Conservation (phyloP, 2,888 invertebrate genomes). For the Torymus texanus region DNA sequence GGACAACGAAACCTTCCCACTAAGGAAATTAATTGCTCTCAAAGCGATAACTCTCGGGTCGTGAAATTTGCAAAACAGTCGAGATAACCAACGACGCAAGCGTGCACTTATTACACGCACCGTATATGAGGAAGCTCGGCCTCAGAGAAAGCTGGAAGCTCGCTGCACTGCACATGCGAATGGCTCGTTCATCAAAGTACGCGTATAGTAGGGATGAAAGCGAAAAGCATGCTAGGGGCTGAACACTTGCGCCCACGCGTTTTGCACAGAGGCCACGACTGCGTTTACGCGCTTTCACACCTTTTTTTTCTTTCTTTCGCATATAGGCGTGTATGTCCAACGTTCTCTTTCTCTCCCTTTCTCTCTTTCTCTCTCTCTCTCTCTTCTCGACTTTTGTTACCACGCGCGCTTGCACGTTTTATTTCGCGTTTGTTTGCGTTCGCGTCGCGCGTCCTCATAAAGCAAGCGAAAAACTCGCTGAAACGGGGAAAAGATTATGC, state of each 20-base stretch:
- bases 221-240: not conserved
- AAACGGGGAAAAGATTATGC: slow-evolving; percentile 55
- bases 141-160: slow-evolving; percentile 49
- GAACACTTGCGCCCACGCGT: not conserved
- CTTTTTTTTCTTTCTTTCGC: slow-evolving; percentile 8
- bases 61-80: slow-evolving; percentile 71
- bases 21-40: slow-evolving; percentile 64
- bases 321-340: not conserved
- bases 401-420: not conserved
- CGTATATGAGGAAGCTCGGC: too few species aligned
- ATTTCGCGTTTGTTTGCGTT: slow-evolving; percentile 35
- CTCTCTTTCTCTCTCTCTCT: too few species aligned
- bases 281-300: slow-evolving; percentile 1
- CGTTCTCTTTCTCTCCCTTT: too few species aligned
- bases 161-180: slow-evolving; percentile 68
- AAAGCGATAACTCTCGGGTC: slow-evolving; percentile 64
- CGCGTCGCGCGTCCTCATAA: slow-evolving; percentile 36
- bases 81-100: slow-evolving; percentile 67
- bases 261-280: not conserved
- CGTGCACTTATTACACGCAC: slow-evolving; percentile 59
- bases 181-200: slow-evolving; percentile 73
- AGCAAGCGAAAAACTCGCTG: slow-evolving; percentile 52
- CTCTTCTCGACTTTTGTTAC: slow-evolving; percentile 29
- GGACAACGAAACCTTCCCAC: slow-evolving; percentile 41
- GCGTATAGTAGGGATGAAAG: slow-evolving; percentile 57